phyloP scores from a whole-genome alignment of 92 coral and sea anemone species.

The Galaxea fascicularis region DNA sequence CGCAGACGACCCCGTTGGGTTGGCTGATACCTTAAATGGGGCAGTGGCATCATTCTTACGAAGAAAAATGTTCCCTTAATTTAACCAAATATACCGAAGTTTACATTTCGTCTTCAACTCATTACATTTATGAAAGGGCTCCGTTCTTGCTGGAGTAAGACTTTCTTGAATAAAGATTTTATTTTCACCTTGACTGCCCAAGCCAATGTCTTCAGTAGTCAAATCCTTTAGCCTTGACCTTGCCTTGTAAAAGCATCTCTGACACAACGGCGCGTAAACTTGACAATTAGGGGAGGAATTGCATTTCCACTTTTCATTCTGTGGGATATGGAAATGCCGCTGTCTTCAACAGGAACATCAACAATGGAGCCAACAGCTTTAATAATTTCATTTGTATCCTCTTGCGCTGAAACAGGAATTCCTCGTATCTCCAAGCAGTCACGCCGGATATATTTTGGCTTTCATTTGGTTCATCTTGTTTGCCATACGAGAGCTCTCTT shows the following conservation, averaged over 20 bases:
- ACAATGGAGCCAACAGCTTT: not conserved
- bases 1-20: too few species aligned
- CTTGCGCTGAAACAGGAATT: not conserved
- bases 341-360: constrained; percentile 19
- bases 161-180: not conserved
- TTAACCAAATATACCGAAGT: constrained; percentile 35
- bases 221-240: too few species aligned
- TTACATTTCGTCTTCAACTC: constrained; percentile 26
- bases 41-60: constrained; percentile 28
- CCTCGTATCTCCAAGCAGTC: not conserved
- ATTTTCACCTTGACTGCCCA: not conserved
- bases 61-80: constrained; percentile 29
- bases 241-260: not conserved
- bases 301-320: not conserved
- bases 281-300: not conserved
- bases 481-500: not conserved
- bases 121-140: constrained; percentile 26
- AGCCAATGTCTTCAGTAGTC: too few species aligned
- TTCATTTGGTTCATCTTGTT: not conserved
- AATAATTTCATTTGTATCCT: not conserved
- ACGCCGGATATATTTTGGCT: too few species aligned
- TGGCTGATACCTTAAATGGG: too few species aligned
- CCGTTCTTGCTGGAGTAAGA: constrained; percentile 34
- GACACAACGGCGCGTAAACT: not conserved
- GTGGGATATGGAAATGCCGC: not conserved